phyloP scores from a whole-genome alignment of 2,888 invertebrate genomes.

The Halictus ligatus region DNA sequence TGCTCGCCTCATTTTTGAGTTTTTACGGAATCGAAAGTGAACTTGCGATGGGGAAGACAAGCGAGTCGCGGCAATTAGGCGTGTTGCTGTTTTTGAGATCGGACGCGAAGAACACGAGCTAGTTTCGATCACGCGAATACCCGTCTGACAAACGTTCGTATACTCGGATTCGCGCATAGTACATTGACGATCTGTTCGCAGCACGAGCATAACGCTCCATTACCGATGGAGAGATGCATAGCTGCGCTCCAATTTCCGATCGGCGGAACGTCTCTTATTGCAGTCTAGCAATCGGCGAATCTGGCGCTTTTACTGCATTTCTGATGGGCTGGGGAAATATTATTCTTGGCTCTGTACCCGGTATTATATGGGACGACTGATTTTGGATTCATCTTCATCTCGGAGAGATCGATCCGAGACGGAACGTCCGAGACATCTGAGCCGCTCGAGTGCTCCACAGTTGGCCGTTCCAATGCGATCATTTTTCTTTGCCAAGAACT shows the following conservation, averaged over 20 bases:
- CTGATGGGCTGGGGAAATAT: neutral
- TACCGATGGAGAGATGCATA: neutral
- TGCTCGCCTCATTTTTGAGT: neutral
- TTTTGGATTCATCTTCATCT: constrained; percentile 5
- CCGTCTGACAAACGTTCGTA: neutral
- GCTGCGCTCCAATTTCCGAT: constrained; percentile 12
- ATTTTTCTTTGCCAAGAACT: neutral
- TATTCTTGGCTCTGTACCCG: constrained; percentile 4
- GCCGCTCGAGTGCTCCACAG: neutral
- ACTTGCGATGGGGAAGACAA: neutral
- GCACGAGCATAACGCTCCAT: neutral
- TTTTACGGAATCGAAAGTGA: neutral
- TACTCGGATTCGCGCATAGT: neutral
- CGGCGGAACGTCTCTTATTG: neutral
- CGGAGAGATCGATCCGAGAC: neutral
- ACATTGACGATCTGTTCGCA: neutral
- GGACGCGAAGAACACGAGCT: no score
- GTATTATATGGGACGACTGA: neutral
- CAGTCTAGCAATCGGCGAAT: neutral
- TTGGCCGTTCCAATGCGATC: neutral
- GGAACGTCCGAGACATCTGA: neutral
- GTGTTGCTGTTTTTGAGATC: neutral
- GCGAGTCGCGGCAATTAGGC: neutral
- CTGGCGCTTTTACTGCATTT: neutral
- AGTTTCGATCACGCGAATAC: no score